Evolutionary conservation across 2,797 vertebrate species (phyloP), one percentile per base, ranked within the genome.

Genomic region (Tokudaia tokunoshimensis): DNA sequence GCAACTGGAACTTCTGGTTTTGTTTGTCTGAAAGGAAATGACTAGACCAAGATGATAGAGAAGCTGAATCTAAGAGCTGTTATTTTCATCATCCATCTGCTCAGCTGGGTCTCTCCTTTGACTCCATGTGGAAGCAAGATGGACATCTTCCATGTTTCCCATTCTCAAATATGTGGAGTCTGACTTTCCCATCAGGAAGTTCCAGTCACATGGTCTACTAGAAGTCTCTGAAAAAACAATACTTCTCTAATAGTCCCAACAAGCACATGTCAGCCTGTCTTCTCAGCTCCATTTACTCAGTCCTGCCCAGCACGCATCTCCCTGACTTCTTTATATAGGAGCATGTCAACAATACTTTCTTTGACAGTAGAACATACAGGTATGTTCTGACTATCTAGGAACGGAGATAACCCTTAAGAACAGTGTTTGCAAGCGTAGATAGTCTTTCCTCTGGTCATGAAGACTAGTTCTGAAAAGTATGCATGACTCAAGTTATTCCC

Each of bases 31-130:
- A 44, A 22, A 26, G 1, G n/a, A 65, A 47, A 52, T 47, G 0
- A 92, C 44, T 84, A 52, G 59, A 84, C 29, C 80, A 52, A 92
- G 22, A 67, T 78, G 81, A 50, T 50, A 78, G 85, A 92, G 85
- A 80, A 81, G 10, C 10, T 91, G 37, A 70, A 65, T 87, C 15
- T 14, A 15, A 20, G 37, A 19, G 2, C 74, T 87, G 47, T 50
- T 14, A 24, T 44, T n/a, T 59, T 17, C 70, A 55, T 17, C 57
- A 79, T 37, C n/a, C 41, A 50, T 87, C 52, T 83, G 1, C 47
- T 76, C 52, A 72, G 57, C 8, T 31, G 10, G 5, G 2, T 44
- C 81, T 57, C 2, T 0, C 57, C 72, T 67, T 80, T 29, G 47
- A 85, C 37, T 65, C 57, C 19, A 1, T 24, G 12, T 79, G 12